A percentile compares a stretch with the other conserved stretches of the same genome.
These are phyloP conservation scores for Cephalopholis sonnerati DNA, from an alignment of 2,113 vertebrate genomes.

Conservation along the genomic window DNA sequence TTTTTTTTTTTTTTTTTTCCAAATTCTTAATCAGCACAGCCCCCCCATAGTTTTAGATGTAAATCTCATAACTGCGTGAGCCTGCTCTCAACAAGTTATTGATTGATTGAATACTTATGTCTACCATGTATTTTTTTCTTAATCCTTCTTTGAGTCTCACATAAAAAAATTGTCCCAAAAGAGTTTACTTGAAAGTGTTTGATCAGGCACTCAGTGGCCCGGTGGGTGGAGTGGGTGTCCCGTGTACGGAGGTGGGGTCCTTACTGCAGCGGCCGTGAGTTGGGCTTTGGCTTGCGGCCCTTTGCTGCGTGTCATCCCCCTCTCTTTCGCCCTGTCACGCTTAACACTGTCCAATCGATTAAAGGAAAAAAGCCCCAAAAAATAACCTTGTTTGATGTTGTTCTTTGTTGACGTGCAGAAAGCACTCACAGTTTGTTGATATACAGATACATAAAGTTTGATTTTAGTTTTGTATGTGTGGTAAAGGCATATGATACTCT, in stretches of 20 bases:
- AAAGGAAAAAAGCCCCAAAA: no score
- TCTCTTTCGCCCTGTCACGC: no score
- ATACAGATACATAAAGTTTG: not conserved
- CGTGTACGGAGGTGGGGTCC: no score
- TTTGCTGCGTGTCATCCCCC: no score
- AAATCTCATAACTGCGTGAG: not conserved
- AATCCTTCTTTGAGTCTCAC: not conserved
- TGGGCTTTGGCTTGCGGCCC: no score
- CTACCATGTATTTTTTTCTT: not conserved
- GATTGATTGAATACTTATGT: not conserved
- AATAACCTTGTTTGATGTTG: slow-evolving; percentile 3
- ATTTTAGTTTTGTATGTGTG: not conserved
- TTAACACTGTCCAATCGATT: no score
- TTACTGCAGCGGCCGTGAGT: no score
- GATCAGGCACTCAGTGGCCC: no score
- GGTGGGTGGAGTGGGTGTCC: no score
- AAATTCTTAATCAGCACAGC: not conserved
- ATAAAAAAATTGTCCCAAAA: not conserved
- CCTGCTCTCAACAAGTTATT: not conserved
- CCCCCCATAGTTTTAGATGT: not conserved
- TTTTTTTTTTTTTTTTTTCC: not conserved
- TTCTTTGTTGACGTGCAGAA: not conserved
- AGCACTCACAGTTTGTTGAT: not conserved
- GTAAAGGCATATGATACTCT: not conserved
- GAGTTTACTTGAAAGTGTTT: not conserved